Base-by-base conservation (phyloP, 2,113 vertebrate species). In the Indicator maculatus region DNA sequence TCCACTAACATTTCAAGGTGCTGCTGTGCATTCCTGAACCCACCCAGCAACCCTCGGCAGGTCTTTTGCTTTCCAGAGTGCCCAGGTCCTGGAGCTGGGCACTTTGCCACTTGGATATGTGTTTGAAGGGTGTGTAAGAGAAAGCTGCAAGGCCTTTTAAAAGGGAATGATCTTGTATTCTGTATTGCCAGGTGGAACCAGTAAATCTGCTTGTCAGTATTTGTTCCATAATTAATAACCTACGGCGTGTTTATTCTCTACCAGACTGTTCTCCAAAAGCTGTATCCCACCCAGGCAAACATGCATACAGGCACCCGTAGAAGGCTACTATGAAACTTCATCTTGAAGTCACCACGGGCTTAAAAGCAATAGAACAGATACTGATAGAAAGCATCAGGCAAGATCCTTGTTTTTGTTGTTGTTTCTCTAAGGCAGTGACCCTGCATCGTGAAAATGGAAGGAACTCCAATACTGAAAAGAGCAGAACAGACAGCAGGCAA, bases 401-500 rank as follows among this genome's bases (percentile, higher is more conserved):
- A 76, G 10, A 39, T 47, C 8, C 23, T 30, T 26, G 12, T 38
- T 33, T 50, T 28, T 61, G 23, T 8, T 73, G 18, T 33, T 83
- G 4, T 52, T 71, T 81, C 21, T 33, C 14, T 45, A 18, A 33
- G 36, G 11, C 56, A 44, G 3, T 19, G 24, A 30, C 64, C 23
- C 11, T 26, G 28, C 61, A 58, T 67, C 20, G 50, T 1, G 1
- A 61, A 85, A 89, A 72, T 3, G 0, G 44, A 61, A 92, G 20
- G n/a, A 70, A 72, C 26, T 65, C 8, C 20, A 50, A 52, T 52
- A 12, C 16, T 31, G 38, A 71, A 31, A 86, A 39, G 11, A 47
- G 17, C 3, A 44, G 12, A 47, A 20, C 3, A 65, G 17, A 12
- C 1, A 0, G 20, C 19, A 26, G 11, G 6, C 1, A 2, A 58